These are phyloP conservation scores for Hemicrepidius hirtus DNA, from an alignment of 2,888 invertebrate genomes.

Conservation along the genomic window DNA sequence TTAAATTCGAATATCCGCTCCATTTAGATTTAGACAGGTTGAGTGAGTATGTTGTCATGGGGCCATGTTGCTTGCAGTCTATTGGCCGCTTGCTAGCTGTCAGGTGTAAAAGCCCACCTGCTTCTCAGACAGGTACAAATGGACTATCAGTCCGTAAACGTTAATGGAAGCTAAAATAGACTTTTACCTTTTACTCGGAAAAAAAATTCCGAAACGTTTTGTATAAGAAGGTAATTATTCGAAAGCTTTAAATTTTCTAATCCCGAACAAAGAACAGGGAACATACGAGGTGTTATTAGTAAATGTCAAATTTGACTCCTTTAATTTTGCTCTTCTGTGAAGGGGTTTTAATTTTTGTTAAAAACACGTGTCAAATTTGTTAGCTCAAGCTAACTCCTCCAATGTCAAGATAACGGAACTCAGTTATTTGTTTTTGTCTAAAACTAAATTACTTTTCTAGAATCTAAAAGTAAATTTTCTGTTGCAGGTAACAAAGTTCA, in stretches of 20 bases:
- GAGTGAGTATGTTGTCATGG: constrained; percentile 42
- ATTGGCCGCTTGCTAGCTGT: constrained; percentile 44
- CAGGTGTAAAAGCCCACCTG: constrained; percentile 48
- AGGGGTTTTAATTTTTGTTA: constrained; percentile 32
- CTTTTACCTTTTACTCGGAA: constrained; percentile 21
- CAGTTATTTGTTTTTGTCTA: constrained; percentile 31
- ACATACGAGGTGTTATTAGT: constrained; percentile 44
- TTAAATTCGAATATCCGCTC: constrained; percentile 41
- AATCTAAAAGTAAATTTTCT: constrained; percentile 8
- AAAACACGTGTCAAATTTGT: constrained; percentile 41
- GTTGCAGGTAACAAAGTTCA: constrained; percentile 23
- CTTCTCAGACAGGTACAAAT: constrained; percentile 48
- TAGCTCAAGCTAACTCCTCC: constrained; percentile 1
- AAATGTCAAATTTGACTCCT: constrained; percentile 39
- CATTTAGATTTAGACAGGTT: constrained; percentile 46
- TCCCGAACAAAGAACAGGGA: constrained; percentile 3
- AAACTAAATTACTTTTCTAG: constrained; percentile 1
- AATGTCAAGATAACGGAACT: constrained; percentile 30
- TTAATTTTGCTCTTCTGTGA: constrained; percentile 29
- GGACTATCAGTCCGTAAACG: constrained; percentile 41
- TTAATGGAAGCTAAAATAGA: constrained; percentile 46
- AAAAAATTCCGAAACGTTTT: background rate
- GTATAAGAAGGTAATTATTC: constrained; percentile 13
- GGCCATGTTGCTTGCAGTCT: constrained; percentile 41
- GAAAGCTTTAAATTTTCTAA: background rate